Base-by-base conservation (phyloP, 2,888 invertebrate species). In the Trissolcus japonicus region DNA sequence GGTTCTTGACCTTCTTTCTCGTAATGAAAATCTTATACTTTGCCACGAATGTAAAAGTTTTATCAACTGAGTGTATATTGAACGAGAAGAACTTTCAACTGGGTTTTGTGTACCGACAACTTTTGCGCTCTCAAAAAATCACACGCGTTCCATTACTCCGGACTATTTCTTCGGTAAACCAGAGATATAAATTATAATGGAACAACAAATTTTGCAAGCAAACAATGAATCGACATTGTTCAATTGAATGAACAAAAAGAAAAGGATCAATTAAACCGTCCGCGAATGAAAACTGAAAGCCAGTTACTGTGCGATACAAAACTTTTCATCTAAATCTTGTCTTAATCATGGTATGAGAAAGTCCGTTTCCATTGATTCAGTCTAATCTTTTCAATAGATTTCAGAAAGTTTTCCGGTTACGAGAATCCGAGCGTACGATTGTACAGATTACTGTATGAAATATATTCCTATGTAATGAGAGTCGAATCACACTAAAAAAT, bases 371-470 rank as follows among this genome's bases (percentile, higher is more conserved):
- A 62, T 62, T 56, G 56, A 62, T 56, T 62, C 35, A 62, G 61
- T 62, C 56, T 62, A 69, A 69, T 69, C 62, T 69, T 56, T 62
- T 61, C 62, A 69, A 69, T 69, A 41, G 61, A 69, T 69, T 69
- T 59, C 11, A 9, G 13, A 46, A 68, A 68, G 35, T 60, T 68
- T 59, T 60, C 60, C 60, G 19, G 53, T 60, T 54, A 68, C 54
- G 21, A n/a, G 14, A 40, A 66, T 21, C n/a, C 17, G 43, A 67
- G 43, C 41, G 43, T 40, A 59, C 53, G 46, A 17, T 55, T 13
- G 16, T 55, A 55, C 54, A 59, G 60, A 68, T 68, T 68, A 60
- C 43, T 60, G 40, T 60, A 60, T 68, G 60, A 54, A 55, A 48
- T 55, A 68, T 60, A 21, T 48, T 46, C 29, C n/a, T 16, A 16